Evolutionary conservation across 2,888 invertebrate genomes (phyloP).

Genomic region (Sarcophaga caerulescens): DNA sequence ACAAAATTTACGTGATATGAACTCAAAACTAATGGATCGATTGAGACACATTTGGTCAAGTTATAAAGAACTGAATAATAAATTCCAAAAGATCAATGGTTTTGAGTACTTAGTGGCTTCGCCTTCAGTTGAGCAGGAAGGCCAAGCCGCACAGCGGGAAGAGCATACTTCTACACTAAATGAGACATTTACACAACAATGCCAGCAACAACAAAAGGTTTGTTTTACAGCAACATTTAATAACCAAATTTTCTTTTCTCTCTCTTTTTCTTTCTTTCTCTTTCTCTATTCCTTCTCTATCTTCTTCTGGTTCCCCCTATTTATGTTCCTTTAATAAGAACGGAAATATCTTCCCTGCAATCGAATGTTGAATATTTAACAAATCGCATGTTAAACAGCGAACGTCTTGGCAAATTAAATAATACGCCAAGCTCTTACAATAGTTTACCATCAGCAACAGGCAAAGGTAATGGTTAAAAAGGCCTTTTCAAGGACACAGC

Average conservation of each 20-base stretch:
- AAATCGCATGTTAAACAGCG: conserved; percentile 80
- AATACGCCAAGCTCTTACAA: conserved; percentile 76
- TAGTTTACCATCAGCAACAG: conserved; percentile 75
- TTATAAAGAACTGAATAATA: conserved; percentile 76
- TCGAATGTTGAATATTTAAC: conserved; percentile 81
- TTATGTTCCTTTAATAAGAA: conserved; percentile 71
- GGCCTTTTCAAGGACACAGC: neutral
- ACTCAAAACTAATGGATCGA: conserved; percentile 80
- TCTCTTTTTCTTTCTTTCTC: conserved; percentile 53
- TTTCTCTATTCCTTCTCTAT: conserved; percentile 52
- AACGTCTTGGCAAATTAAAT: conserved; percentile 80
- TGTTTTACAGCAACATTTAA: conserved; percentile 42
- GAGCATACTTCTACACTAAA: conserved; percentile 73
- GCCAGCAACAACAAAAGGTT: conserved; percentile 57
- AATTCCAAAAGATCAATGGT: conserved; percentile 47
- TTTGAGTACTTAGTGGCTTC: conserved; percentile 17
- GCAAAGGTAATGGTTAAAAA: conserved; percentile 76
- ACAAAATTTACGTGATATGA: conserved; percentile 78
- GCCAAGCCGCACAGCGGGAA: conserved; percentile 65
- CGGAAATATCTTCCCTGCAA: conserved; percentile 81
- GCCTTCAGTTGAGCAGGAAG: conserved; percentile 64
- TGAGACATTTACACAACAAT: conserved; percentile 26
- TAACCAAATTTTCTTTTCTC: conserved; percentile 60
- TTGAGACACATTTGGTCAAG: conserved; percentile 80
- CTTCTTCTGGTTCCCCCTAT: conserved; percentile 52